Conservation (phyloP, 2,888 invertebrate genomes). For the Acrocyrtus sp. region DNA sequence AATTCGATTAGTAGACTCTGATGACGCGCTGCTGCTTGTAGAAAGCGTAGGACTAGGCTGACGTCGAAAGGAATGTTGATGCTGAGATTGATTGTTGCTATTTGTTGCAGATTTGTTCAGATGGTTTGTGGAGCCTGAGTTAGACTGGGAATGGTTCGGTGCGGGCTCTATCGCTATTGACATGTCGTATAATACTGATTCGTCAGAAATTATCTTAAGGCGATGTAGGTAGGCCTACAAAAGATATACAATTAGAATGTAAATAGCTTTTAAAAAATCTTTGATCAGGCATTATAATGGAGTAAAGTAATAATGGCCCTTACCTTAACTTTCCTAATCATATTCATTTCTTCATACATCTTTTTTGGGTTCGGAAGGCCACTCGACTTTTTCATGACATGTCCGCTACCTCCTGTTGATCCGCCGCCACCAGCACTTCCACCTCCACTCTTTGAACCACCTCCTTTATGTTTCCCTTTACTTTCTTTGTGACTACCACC, state of each 20-base stretch:
- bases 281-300: not conserved
- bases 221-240: slow-evolving; percentile 88
- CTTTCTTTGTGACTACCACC: slow-evolving; percentile 33
- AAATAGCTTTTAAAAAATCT: not conserved
- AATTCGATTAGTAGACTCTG: slow-evolving; percentile 52
- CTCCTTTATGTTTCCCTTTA: slow-evolving; percentile 7
- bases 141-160: slow-evolving; percentile 18
- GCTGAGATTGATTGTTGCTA: slow-evolving; percentile 16
- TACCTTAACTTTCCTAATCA: slow-evolving; percentile 62
- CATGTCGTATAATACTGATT: slow-evolving; percentile 86
- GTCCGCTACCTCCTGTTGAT: slow-evolving; percentile 23
- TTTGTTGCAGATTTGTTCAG: slow-evolving; percentile 31
- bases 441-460: slow-evolving; percentile 27
- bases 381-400: not conserved
- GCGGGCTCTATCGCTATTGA: slow-evolving; percentile 88
- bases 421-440: slow-evolving; percentile 32
- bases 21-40: slow-evolving; percentile 51
- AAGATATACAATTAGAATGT: slow-evolving; percentile 16
- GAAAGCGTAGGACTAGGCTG: slow-evolving; percentile 44
- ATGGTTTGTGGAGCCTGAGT: slow-evolving; percentile 21
- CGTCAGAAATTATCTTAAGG: slow-evolving; percentile 91
- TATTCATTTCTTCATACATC: slow-evolving; percentile 89
- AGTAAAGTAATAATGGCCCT: not conserved
- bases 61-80: slow-evolving; percentile 40
- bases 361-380: slow-evolving; percentile 88